Evolutionary conservation across 2,113 vertebrate species (phyloP).

Genomic region (Pseudorectes ferrugineus): DNA sequence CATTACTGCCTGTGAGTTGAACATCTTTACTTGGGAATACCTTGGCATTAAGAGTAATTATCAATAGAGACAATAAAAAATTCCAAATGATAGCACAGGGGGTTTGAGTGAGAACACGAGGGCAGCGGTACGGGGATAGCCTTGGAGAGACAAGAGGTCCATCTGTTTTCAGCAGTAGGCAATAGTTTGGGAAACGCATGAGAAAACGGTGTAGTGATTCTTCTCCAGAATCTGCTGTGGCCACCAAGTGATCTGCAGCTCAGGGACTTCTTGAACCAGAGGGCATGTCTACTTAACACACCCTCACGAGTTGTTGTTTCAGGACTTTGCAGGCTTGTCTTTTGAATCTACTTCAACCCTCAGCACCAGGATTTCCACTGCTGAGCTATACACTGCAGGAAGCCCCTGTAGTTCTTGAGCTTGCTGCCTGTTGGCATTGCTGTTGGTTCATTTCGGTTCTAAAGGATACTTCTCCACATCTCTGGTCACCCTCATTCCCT

Average conservation of each 20-base stretch:
- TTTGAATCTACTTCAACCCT: background rate
- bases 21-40: background rate
- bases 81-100: background rate
- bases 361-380: background rate
- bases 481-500: background rate
- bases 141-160: background rate
- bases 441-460: background rate
- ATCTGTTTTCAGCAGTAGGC: background rate
- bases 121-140: background rate
- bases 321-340: background rate
- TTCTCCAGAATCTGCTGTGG: background rate
- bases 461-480: background rate
- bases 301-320: background rate
- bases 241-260: background rate
- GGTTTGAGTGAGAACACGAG: background rate
- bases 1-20: slow-evolving; percentile 40
- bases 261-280: background rate
- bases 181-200: background rate
- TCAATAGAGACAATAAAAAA: background rate
- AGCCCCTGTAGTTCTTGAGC: background rate
- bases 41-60: background rate
- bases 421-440: background rate
- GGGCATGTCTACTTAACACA: background rate
- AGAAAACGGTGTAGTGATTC: background rate
- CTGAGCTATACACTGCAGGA: background rate